Evolutionary conservation across 2,797 vertebrate species (phyloP), one percentile per base, ranked within the genome.

Genomic region (Brotula barbata): DNA sequence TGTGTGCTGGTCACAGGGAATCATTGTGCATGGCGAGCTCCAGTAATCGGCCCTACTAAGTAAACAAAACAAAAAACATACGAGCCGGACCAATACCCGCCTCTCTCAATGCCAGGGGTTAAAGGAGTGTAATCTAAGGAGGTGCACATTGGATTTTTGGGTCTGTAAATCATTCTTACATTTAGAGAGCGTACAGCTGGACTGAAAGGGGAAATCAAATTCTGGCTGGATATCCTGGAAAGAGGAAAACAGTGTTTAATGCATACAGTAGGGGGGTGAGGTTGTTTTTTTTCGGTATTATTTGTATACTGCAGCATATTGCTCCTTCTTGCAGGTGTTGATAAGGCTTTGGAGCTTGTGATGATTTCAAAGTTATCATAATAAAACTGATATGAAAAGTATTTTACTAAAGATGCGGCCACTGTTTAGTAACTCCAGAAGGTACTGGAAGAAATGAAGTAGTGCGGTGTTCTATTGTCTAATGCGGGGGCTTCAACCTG

Each of bases 361-460:
- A 41, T 3, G n/a, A 59, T 61, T 20, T 21, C 7, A 15, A 15
- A 21, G 17, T 12, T 19, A 34, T 63, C 61, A 65, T 7, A 45
- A 23, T 56, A 31, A 33, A 50, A n/a, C 12, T 61, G 47, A 40
- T 17, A 21, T 1, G 20, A 6, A 41, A 14, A 37, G 47, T 44
- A 17, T 15, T 54, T 63, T 43, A 34, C 11, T 22, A 28, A 52
- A 36, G 45, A 59, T 28, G 34, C 0, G 1, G 7, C 11, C 7
- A 12, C n/a, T 33, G 9, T 53, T 16, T 58, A 39, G 59, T 42
- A 68, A 51, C 33, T n/a, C 20, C 56, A 34, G 46, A n/a, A 49
- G 28, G 52, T 73, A 37, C 5, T 7, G 48, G 22, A 28, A 40
- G 31, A 59, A 64, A 66, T 25, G 34, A 50, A 64, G 43, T 53